These are phyloP conservation scores for Schizopygopsis pylzovi DNA, from an alignment of 2,797 vertebrate genomes.

Conservation along the genomic window DNA sequence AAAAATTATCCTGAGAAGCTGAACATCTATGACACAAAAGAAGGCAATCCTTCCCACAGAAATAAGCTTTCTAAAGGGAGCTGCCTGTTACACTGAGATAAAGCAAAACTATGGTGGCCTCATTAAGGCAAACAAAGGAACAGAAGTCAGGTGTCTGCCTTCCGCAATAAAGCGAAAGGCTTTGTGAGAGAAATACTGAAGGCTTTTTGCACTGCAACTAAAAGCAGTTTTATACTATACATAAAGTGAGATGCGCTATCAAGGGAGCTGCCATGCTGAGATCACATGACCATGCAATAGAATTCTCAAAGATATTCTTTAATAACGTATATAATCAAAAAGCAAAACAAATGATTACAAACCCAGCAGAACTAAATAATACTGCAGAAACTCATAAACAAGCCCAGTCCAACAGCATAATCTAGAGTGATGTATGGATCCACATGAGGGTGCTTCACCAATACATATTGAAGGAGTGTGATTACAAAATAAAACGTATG, in stretches of 20 bases:
- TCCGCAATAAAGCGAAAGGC: background rate
- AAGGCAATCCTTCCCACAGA: background rate
- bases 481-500: background rate
- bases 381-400: background rate
- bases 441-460: no score
- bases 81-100: conserved; percentile 36
- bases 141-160: conserved; percentile 29
- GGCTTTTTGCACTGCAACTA: background rate
- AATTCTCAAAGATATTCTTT: no score
- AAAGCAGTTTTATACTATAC: background rate
- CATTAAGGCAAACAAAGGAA: conserved; percentile 24
- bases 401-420: background rate
- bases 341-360: background rate
- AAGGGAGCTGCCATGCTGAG: no score
- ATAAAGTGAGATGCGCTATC: background rate
- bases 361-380: background rate
- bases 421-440: background rate
- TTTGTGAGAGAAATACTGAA: conserved; percentile 1
- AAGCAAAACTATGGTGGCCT: conserved; percentile 23
- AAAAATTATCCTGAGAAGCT: background rate
- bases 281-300: no score
- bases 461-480: background rate
- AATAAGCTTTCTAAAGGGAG: background rate
- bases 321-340: background rate
- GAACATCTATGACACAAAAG: background rate